These are phyloP conservation scores for Tenthredo mesomela DNA, from an alignment of 2,888 invertebrate species.

Conservation along the genomic window DNA sequence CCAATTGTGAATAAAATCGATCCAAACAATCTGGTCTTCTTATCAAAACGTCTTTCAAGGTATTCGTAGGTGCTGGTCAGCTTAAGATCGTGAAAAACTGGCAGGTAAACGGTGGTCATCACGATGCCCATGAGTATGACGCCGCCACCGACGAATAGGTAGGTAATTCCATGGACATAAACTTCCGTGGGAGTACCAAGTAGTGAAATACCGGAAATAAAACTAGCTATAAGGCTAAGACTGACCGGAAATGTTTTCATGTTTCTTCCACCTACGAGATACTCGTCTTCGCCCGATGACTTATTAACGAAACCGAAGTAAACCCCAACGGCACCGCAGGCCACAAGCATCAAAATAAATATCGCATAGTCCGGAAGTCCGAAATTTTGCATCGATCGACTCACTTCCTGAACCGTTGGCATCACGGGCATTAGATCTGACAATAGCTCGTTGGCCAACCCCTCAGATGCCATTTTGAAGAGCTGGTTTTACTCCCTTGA, in stretches of 20 bases:
- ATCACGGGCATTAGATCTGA: conserved; percentile 63
- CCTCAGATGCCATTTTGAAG: conserved; percentile 67
- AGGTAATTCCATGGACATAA: conserved; percentile 90
- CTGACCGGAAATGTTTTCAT: conserved; percentile 92
- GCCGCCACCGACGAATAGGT: conserved; percentile 83
- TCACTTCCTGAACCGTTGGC: conserved; percentile 79
- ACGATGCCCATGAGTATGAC: conserved; percentile 84
- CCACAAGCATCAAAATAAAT: conserved; percentile 87
- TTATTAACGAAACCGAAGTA: conserved; percentile 89
- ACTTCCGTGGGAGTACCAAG: conserved; percentile 90
- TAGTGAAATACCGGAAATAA: conserved; percentile 88
- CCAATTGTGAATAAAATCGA: conserved; percentile 85
- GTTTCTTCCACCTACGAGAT: conserved; percentile 89
- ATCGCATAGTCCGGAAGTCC: conserved; percentile 89
- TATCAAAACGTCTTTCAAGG: conserved; percentile 86
- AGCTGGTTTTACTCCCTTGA: conserved; percentile 57
- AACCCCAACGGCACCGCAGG: conserved; percentile 90
- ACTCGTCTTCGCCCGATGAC: conserved; percentile 84
- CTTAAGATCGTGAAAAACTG: conserved; percentile 87
- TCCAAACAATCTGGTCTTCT: conserved; percentile 85
- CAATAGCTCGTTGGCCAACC: conserved; percentile 60
- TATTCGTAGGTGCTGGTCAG: conserved; percentile 92
- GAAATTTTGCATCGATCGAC: conserved; percentile 82
- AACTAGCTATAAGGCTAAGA: conserved; percentile 92
- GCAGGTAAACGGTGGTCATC: conserved; percentile 85